phyloP scores from a whole-genome alignment of 2,113 vertebrate species.

The Hyperopisus bebe region DNA sequence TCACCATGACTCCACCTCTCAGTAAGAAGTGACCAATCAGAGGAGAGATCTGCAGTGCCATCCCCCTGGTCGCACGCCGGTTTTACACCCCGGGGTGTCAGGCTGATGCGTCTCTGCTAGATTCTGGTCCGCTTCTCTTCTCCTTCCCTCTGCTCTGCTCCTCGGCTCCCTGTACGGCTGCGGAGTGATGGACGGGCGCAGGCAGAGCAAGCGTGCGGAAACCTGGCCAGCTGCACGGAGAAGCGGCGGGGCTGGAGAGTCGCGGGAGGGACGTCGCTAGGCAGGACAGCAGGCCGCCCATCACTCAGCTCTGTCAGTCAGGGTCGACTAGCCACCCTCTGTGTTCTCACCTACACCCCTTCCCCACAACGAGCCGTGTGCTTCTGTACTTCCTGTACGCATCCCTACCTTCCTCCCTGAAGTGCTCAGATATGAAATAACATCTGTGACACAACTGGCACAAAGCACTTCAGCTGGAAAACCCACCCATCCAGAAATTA shows the following conservation, averaged over 20 bases:
- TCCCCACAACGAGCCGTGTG: not conserved
- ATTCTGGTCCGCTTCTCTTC: not conserved
- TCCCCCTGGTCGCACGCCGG: not conserved
- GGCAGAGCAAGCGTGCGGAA: not conserved
- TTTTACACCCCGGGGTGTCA: not conserved
- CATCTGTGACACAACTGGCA: not conserved
- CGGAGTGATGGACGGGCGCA: not conserved
- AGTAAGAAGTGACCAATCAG: not conserved
- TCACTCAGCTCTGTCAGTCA: slow-evolving; percentile 12
- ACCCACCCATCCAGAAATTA: not conserved
- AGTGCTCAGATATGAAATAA: not conserved
- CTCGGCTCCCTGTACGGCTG: not conserved
- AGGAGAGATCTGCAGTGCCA: not conserved
- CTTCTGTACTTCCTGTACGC: not conserved
- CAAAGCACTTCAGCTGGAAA: not conserved
- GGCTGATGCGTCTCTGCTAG: not conserved
- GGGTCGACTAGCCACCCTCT: not conserved
- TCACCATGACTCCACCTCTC: not conserved
- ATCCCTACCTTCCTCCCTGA: not conserved
- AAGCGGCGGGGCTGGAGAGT: not conserved
- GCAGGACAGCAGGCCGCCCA: not conserved
- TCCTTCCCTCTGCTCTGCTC: not conserved
- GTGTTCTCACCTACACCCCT: not conserved
- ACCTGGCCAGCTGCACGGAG: not conserved
- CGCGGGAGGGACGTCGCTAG: not conserved